phyloP scores from a whole-genome alignment of 2,888 invertebrate genomes.

The Dolichomitus sp. region DNA sequence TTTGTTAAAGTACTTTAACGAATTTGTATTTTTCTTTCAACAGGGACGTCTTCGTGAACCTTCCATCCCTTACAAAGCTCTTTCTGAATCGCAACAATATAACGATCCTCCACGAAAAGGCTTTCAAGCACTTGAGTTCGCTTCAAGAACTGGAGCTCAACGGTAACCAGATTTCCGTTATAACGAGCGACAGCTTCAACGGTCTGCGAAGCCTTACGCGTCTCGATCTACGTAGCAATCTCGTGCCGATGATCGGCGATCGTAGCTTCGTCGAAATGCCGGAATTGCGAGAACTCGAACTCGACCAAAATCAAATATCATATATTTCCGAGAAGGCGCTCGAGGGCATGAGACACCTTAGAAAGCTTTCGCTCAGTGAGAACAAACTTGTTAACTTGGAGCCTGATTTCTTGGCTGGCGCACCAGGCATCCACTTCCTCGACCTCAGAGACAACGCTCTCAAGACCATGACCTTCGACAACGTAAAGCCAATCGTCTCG shows the following conservation, averaged over 20 bases:
- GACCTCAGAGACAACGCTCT: conserved; percentile 93
- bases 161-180: conserved; percentile 91
- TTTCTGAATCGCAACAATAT: conserved; percentile 95
- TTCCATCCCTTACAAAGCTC: conserved; percentile 91
- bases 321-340: conserved; percentile 93
- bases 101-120: conserved; percentile 93
- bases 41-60: conserved; percentile 91
- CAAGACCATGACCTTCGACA: conserved; percentile 92
- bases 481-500: conserved; percentile 92
- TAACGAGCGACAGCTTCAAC: conserved; percentile 92
- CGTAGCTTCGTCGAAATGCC: conserved; percentile 93
- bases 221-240: conserved; percentile 92
- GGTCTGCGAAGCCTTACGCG: conserved; percentile 92
- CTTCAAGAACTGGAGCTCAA: conserved; percentile 94
- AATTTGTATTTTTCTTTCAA: conserved; percentile 20
- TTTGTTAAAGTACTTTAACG: background rate
- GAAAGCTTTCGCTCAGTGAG: conserved; percentile 91
- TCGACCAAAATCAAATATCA: conserved; percentile 91
- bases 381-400: conserved; percentile 92
- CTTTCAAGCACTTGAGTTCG: conserved; percentile 92
- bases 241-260: conserved; percentile 92
- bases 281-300: conserved; percentile 90
- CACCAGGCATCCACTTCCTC: conserved; percentile 91
- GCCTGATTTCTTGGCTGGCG: conserved; percentile 91
- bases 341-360: conserved; percentile 91